phyloP scores from a whole-genome alignment of 2,113 vertebrate genomes.

The Mobula hypostoma region DNA sequence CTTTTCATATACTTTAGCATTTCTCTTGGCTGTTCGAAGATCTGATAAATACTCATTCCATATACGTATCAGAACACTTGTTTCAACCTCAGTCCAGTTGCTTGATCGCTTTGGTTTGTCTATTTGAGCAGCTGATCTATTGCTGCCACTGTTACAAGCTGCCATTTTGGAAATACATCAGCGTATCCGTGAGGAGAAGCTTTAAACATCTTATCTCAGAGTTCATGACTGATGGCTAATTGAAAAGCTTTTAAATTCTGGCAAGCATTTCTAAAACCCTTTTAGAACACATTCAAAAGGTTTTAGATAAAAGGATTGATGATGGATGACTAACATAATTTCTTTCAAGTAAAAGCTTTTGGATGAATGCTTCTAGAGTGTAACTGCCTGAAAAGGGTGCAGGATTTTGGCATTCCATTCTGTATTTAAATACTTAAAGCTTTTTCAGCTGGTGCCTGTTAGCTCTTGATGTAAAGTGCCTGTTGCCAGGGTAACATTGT shows the following conservation, averaged over 20 bases:
- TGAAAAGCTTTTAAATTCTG: conserved; percentile 36
- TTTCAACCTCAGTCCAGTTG: conserved; percentile 34
- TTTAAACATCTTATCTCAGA: conserved; percentile 36
- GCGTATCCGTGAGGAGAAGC: conserved; percentile 24
- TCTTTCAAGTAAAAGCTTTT: conserved; percentile 34
- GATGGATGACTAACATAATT: conserved; percentile 30
- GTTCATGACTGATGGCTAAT: conserved; percentile 37
- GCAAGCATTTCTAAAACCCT: conserved; percentile 19
- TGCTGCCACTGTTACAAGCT: conserved; percentile 26
- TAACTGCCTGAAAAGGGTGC: conserved; percentile 22
- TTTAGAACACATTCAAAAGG: conserved; percentile 30
- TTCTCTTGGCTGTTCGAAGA: conserved; percentile 32
- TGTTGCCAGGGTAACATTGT: conserved; percentile 31
- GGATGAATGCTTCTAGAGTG: conserved; percentile 28
- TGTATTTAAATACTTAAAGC: conserved; percentile 38
- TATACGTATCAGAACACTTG: conserved; percentile 29
- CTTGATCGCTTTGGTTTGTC: conserved; percentile 30
- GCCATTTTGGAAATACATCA: conserved; percentile 36
- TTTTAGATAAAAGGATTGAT: conserved; percentile 33
- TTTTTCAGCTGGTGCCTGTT: conserved; percentile 35
- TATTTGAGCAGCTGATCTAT: neutral
- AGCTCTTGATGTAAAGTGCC: conserved; percentile 24
- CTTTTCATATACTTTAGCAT: conserved; percentile 31
- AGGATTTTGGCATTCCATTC: conserved; percentile 10
- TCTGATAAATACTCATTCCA: conserved; percentile 32